Evolutionary conservation across 2,888 invertebrate genomes (phyloP).

Genomic region (Xestia ashworthii): DNA sequence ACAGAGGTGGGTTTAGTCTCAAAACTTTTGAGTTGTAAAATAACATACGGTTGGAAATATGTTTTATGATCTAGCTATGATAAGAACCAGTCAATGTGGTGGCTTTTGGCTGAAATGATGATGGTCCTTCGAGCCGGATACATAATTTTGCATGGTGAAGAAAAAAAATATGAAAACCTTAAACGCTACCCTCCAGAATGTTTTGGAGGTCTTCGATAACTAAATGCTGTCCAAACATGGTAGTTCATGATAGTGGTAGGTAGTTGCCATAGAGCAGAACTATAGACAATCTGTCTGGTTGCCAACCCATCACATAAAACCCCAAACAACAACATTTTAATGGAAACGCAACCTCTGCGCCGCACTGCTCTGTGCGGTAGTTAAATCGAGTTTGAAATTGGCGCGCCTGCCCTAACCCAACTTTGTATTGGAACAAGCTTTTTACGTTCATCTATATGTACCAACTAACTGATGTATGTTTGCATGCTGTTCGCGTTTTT

Average conservation of each 20-base stretch:
- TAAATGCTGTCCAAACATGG: background rate
- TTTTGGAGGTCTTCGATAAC: background rate
- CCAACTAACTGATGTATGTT: slow-evolving; percentile 2
- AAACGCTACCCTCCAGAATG: background rate
- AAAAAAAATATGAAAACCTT: too few relatives aligned
- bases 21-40: background rate
- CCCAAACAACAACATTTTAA: slow-evolving; percentile 41
- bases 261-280: background rate
- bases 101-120: too few relatives aligned
- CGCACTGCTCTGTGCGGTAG: slow-evolving; percentile 60
- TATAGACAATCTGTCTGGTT: slow-evolving; percentile 17
- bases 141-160: too few relatives aligned
- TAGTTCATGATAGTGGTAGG: background rate
- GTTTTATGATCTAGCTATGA: background rate
- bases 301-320: slow-evolving; percentile 43
- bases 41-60: background rate
- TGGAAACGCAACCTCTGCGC: slow-evolving; percentile 49
- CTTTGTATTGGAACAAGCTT: slow-evolving; percentile 61
- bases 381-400: slow-evolving; percentile 81
- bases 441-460: slow-evolving; percentile 36
- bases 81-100: too few relatives aligned
- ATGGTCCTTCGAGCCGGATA: too few relatives aligned
- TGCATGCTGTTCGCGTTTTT: slow-evolving; percentile 18
- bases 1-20: too few relatives aligned
- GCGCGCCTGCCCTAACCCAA: slow-evolving; percentile 58